Evolutionary conservation across 1,140 invertebrate genomes (phyloP).

Genomic region (Aplysia californica): DNA sequence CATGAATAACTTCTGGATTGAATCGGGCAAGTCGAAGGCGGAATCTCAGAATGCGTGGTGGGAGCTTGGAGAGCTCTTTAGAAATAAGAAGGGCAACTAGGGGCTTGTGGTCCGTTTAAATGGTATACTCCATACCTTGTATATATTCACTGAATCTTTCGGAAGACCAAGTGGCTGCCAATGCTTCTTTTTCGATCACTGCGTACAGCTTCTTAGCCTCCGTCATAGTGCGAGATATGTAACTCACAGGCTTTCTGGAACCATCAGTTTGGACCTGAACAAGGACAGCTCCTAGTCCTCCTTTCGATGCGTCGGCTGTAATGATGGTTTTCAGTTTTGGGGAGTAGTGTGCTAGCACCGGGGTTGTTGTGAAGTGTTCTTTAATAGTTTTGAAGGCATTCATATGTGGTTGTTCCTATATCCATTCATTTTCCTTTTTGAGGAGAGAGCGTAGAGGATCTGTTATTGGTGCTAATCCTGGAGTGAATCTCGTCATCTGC

Average conservation of each 20-base stretch:
- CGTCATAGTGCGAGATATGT: too few relatives aligned
- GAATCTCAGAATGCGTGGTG: too few relatives aligned
- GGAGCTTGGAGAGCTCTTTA: too few relatives aligned
- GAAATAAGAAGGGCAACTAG: too few relatives aligned
- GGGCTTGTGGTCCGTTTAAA: neutral
- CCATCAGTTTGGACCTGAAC: constrained; percentile 1
- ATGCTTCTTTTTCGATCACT: neutral
- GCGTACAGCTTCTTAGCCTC: too few relatives aligned
- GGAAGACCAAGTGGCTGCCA: neutral
- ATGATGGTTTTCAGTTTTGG: neutral
- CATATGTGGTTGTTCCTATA: too few relatives aligned
- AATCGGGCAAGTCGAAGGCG: neutral
- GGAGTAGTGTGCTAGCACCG: neutral
- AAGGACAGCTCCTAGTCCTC: neutral
- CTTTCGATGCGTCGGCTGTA: neutral
- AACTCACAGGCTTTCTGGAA: neutral
- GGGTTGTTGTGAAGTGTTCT: neutral
- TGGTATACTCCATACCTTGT: neutral
- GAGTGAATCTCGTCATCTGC: neutral
- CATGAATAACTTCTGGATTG: too few relatives aligned
- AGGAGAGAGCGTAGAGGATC: constrained; percentile 27
- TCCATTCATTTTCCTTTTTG: constrained; percentile 31
- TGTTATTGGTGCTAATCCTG: constrained; percentile 18
- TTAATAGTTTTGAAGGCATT: constrained; percentile 26
- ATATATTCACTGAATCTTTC: neutral